phyloP scores from a whole-genome alignment of 2,113 vertebrate species.

The Ellobius talpinus region DNA sequence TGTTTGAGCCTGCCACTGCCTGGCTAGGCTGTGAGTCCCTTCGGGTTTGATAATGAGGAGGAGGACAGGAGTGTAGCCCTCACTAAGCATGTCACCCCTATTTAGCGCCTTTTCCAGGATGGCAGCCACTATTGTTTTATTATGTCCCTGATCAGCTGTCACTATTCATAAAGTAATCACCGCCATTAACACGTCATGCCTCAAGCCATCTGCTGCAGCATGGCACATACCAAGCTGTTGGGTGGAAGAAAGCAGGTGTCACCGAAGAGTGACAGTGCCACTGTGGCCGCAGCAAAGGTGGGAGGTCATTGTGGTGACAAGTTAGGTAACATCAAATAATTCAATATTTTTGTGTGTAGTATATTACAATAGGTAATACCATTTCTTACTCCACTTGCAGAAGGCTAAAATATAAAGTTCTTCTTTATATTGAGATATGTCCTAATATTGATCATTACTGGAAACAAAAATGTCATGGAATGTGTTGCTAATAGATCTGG shows the following conservation, averaged over 20 bases:
- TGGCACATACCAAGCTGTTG: slow-evolving; percentile 9
- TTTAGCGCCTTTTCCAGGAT: slow-evolving; percentile 79
- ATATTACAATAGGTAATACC: neutral
- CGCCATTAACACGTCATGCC: slow-evolving; percentile 69
- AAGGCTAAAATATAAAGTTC: neutral
- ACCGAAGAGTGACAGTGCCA: neutral
- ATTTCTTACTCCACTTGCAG: neutral
- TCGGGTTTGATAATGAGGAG: slow-evolving; percentile 75
- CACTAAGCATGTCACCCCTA: slow-evolving; percentile 60
- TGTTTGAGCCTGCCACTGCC: neutral
- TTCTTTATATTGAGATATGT: neutral
- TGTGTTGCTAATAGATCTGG: neutral
- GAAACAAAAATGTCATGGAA: neutral
- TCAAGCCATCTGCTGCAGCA: slow-evolving; percentile 76
- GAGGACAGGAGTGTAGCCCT: slow-evolving; percentile 49
- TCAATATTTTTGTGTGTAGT: neutral
- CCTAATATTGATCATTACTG: neutral
- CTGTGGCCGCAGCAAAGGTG: neutral
- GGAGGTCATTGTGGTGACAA: neutral
- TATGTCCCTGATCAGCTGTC: slow-evolving; percentile 80
- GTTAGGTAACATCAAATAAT: neutral
- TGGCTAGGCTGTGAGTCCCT: slow-evolving; percentile 26
- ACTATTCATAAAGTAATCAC: slow-evolving; percentile 83
- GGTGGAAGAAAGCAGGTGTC: slow-evolving; percentile 64
- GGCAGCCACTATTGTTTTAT: slow-evolving; percentile 78